These are phyloP conservation scores for Spinus pinus DNA, from an alignment of 2,797 vertebrate genomes.

Conservation along the genomic window DNA sequence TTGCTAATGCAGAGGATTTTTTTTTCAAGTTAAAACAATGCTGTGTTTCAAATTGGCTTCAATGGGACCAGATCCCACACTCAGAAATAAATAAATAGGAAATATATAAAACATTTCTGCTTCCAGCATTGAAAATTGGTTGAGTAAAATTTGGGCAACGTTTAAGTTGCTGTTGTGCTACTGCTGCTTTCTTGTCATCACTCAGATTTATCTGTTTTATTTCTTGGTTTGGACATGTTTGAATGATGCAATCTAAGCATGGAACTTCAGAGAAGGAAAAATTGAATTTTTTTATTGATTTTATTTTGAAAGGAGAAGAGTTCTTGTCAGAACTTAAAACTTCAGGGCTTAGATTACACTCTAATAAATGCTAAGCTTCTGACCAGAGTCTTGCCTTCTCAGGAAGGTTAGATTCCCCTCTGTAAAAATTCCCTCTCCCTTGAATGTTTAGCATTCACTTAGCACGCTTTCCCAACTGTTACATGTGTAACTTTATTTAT, in stretches of 20 bases:
- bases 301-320: not conserved
- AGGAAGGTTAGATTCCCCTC: not conserved
- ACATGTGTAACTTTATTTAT: constrained; percentile 28
- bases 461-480: not conserved
- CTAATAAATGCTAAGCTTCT: not conserved
- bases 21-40: not conserved
- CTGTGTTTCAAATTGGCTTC: not conserved
- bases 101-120: not conserved
- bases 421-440: not conserved
- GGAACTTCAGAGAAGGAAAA: not conserved
- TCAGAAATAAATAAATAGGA: not conserved
- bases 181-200: constrained; percentile 2
- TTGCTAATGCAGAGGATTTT: not conserved
- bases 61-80: not conserved
- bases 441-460: not conserved
- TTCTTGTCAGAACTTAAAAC: not conserved
- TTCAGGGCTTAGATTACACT: not conserved
- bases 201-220: not conserved
- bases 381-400: not conserved
- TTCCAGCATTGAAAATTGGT: not conserved
- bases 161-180: not conserved
- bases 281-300: not conserved
- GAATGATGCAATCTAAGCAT: not conserved
- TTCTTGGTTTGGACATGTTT: not conserved
- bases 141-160: not conserved